Conservation (phyloP, 2,888 invertebrate species). For the Meliscaeva auricollis region DNA sequence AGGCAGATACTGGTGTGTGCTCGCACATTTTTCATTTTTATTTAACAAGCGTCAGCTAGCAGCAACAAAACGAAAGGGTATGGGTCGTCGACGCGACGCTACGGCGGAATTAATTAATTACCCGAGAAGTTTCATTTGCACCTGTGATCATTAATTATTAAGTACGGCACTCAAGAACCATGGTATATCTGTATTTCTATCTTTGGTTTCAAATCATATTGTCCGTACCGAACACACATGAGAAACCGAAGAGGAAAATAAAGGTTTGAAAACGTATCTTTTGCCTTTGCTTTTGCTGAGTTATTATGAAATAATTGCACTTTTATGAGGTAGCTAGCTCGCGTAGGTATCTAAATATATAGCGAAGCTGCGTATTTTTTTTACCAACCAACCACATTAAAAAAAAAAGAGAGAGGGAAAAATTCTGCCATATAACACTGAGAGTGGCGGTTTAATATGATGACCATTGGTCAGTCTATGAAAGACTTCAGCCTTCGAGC, state of each 20-base stretch:
- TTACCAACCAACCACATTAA: neutral
- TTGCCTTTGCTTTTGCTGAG: conserved; percentile 23
- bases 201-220: neutral
- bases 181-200: conserved; percentile 12
- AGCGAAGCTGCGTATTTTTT: conserved; percentile 8
- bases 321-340: conserved; percentile 50
- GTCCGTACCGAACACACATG: neutral
- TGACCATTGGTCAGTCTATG: conserved; percentile 1
- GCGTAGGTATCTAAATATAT: too few relatives aligned
- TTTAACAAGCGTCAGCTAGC: conserved; percentile 13
- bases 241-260: neutral
- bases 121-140: conserved; percentile 71
- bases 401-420: neutral
- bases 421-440: neutral
- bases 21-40: conserved; percentile 48
- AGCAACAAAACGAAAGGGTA: neutral
- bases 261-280: conserved; percentile 17
- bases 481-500: neutral
- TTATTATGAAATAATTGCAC: conserved; percentile 66
- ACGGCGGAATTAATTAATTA: conserved; percentile 69
- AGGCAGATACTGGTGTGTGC: neutral
- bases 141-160: conserved; percentile 74
- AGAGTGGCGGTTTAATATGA: neutral
- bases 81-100: neutral
- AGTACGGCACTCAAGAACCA: conserved; percentile 47